Evolutionary conservation across 2,797 vertebrate species (phyloP), one percentile per base, ranked within the genome.

Genomic region (Thamnophis elegans): DNA sequence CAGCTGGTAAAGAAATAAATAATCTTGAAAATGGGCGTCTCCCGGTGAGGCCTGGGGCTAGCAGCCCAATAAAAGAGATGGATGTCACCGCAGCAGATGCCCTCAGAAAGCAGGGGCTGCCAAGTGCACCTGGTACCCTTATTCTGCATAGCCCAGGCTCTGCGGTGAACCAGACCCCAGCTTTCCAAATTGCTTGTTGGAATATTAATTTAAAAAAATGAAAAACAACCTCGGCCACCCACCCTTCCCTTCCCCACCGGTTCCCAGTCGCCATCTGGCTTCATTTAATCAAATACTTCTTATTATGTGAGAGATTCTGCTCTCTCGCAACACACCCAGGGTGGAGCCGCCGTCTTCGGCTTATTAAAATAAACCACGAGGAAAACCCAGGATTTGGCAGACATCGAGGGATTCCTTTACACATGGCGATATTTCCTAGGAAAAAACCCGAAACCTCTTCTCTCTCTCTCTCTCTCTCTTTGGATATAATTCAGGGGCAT

Each of bases 241-340:
- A 25, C 18, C 28, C 55, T 1, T 16, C 28, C 2, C 1, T 13
- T 55, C 36, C n/a, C 65, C 42, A 78, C 94, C 92, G 94, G 94
- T 91, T 68, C 95, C 95, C 94, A 97, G 94, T 60, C 78, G 93
- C 96, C 97, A 96, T 97, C 97, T 97, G 97, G 95, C 94, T 95
- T 95, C 86, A 92, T 95, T 95, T 95, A 95, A 96, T 91, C 94
- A 60, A 32, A 22, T 95, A 90, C 92, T 92, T 92, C 95, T 89
- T 89, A 65, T 91, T 88, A 91, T n/a, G 0, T 78, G 94, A 86
- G 94, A 0, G 0, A 53, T 90, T 90, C 65, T 51, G 91, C 62
- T 88, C 42, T 56, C 6, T 56, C 93, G 92, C 91, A 90, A 94
- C 89, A 82, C 36, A n/a, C 28, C 53, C 94, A 95, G 65, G 73